Base-by-base conservation (phyloP, 2,888 invertebrate genomes). In the Stenurella melanura region DNA sequence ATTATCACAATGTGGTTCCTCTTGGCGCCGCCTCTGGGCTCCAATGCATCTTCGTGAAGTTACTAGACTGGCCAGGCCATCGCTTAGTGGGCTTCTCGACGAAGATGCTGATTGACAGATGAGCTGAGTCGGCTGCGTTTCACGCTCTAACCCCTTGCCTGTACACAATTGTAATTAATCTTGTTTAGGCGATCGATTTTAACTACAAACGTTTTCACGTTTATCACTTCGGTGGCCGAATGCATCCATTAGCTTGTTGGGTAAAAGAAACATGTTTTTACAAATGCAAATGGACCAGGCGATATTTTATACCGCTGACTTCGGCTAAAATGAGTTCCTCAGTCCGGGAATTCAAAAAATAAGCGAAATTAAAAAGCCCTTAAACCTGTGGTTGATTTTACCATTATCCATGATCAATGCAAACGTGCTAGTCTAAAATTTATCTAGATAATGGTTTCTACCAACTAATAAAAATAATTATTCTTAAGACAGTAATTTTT, bases 91-190 rank as follows among this genome's bases (percentile, higher is more conserved):
- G 70, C 38, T 60, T 11, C 38, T 60, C 42, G 70, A 12, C 70
- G 60, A 70, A 70, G 70, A 70, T 70, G 70, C 60, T 70, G 70
- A 70, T 70, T 70, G 70, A 70, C 70, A 70, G 70, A 70, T 60
- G 70, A 70, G 70, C n/a, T 30, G 34, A 58, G 70, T 58, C 42
- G 19, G 26, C 60, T 38, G 69, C 38, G 30, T 58, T 19, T 42
- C 70, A 38, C 42, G 58, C 70, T 58, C 60, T 60, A 26, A 58
- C 70, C 73, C 64, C 73, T 66, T 58, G n/a, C 54, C 66, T n/a
- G 9, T 42, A 66, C 64, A 64, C 67, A 73, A 21, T 70, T 56
- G 75, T 70, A 75, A 75, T 75, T 75, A 75, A 75, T 75, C 75
- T 75, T 75, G 75, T 75, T 63, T 61, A 61, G 54, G 58, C 57